Percentiles rank a stretch among this genome's conserved stretches.
Evolutionary conservation across 2,113 vertebrate species (phyloP).

Genomic region (Lepus europaeus): DNA sequence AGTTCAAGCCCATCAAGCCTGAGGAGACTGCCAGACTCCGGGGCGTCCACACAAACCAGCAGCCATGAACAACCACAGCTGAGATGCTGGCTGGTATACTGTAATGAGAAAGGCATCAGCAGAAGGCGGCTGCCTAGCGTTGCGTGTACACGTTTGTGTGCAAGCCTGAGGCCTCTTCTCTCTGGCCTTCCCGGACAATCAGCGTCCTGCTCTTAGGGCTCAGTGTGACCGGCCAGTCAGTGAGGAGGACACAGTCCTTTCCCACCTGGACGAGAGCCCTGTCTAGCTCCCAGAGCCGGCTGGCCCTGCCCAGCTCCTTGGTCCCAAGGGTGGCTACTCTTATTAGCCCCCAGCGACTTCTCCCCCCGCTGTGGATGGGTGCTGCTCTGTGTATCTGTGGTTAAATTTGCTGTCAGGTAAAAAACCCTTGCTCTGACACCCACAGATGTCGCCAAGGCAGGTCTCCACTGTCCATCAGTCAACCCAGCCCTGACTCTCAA

Average conservation of each 20-base stretch:
- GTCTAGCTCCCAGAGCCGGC: constrained; percentile 91
- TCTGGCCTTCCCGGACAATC: constrained; percentile 96
- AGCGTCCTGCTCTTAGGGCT: constrained; percentile 93
- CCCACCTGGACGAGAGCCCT: constrained; percentile 94
- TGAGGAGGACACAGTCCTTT: constrained; percentile 97
- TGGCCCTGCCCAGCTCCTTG: constrained; percentile 91
- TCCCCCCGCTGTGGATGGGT: constrained; percentile 73
- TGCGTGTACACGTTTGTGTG: constrained; percentile 99
- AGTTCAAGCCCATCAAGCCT: constrained; percentile 99
- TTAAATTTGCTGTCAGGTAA: constrained; percentile 77
- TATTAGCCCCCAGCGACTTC: constrained; percentile 87
- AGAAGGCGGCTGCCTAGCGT: constrained; percentile 99
- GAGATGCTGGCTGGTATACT: constrained; percentile 97
- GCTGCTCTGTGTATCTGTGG: constrained; percentile 87
- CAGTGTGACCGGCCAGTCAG: constrained; percentile 93
- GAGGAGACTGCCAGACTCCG: constrained; percentile 99
- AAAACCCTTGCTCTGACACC: constrained; percentile 36
- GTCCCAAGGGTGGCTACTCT: constrained; percentile 93
- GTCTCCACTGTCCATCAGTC: neutral
- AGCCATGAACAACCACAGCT: constrained; percentile 99
- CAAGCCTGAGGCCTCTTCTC: constrained; percentile 96
- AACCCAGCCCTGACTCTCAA: constrained; percentile 25
- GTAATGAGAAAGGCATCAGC: constrained; percentile 99
- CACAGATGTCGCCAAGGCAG: constrained; percentile 37
- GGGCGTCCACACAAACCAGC: constrained; percentile 99